These are phyloP conservation scores for Nixonia krombeini DNA, from an alignment of 1,140 invertebrate genomes.

Conservation along the genomic window DNA sequence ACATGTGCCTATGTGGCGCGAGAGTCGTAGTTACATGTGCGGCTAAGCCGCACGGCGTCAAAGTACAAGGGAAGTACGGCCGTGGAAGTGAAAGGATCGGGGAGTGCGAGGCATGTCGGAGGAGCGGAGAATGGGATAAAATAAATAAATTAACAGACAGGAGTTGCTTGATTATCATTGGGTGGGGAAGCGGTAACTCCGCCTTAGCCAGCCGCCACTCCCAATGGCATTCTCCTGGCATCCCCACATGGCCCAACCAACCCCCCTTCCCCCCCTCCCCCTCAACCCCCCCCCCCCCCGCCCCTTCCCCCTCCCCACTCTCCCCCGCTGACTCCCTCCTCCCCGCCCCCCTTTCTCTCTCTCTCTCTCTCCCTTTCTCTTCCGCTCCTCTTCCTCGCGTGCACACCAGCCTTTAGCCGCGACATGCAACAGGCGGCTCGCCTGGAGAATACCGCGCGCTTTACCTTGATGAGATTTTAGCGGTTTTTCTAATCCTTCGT, in stretches of 20 bases:
- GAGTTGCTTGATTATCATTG: constrained; percentile 69
- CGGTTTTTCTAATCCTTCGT: neutral
- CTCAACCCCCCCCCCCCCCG: constrained; percentile 8
- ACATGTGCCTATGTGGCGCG: no score
- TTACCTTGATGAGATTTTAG: constrained; percentile 1
- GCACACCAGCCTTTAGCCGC: constrained; percentile 43
- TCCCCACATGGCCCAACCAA: constrained; percentile 55
- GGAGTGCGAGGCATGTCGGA: constrained; percentile 14
- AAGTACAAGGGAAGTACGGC: constrained; percentile 5
- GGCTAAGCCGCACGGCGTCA: neutral
- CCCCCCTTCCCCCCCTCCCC: constrained; percentile 31
- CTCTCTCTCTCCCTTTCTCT: neutral
- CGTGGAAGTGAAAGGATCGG: constrained; percentile 29
- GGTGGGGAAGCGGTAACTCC: constrained; percentile 67
- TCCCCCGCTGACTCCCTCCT: constrained; percentile 32
- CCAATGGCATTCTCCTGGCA: constrained; percentile 57
- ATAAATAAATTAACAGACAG: constrained; percentile 70
- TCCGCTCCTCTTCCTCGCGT: constrained; percentile 6
- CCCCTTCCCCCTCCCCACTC: constrained; percentile 28
- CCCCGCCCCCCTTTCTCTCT: constrained; percentile 21
- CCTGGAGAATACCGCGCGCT: constrained; percentile 14
- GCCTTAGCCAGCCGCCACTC: constrained; percentile 65
- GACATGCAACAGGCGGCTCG: constrained; percentile 68
- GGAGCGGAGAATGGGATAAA: constrained; percentile 54
- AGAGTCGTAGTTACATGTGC: no score